These are phyloP conservation scores for Lycia hirtaria DNA, from an alignment of 2,888 invertebrate genomes.

Conservation along the genomic window DNA sequence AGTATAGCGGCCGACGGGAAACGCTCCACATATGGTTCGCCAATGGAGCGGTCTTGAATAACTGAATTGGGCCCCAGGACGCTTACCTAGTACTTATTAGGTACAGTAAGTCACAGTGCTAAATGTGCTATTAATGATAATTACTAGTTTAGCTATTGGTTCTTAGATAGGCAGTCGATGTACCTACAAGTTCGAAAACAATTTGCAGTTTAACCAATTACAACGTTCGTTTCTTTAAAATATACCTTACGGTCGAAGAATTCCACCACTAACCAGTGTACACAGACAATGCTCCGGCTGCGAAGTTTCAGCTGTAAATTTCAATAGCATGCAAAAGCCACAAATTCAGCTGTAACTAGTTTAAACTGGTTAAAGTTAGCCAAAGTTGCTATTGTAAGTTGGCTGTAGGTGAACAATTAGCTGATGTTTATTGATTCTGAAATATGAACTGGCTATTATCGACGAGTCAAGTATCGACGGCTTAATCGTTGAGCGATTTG, in stretches of 20 bases:
- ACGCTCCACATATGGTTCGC: no score
- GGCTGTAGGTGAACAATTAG: slow-evolving; percentile 57
- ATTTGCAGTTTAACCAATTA: slow-evolving; percentile 19
- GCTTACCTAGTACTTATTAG: no score
- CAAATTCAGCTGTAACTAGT: slow-evolving; percentile 73
- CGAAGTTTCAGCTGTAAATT: slow-evolving; percentile 77
- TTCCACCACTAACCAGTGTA: slow-evolving; percentile 50
- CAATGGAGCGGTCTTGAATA: no score
- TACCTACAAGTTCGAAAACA: not conserved
- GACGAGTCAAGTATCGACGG: slow-evolving; percentile 10
- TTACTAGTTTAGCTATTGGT: no score
- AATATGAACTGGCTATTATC: slow-evolving; percentile 41
- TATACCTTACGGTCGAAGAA: slow-evolving; percentile 45
- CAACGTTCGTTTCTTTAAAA: slow-evolving; percentile 34
- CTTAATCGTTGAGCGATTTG: slow-evolving; percentile 23
- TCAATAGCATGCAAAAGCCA: slow-evolving; percentile 78
- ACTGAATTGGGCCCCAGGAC: no score
- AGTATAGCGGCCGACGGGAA: no score
- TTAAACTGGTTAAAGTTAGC: slow-evolving; percentile 69
- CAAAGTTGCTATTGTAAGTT: slow-evolving; percentile 64
- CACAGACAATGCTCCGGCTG: slow-evolving; percentile 61
- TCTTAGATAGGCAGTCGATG: not conserved
- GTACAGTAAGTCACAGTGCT: no score
- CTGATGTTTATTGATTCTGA: slow-evolving; percentile 70
- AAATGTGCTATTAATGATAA: no score